Percentiles rank a stretch among this genome's conserved stretches.
Evolutionary conservation across 2,113 vertebrate species (phyloP).

Genomic region (Siphamia tubifer): DNA sequence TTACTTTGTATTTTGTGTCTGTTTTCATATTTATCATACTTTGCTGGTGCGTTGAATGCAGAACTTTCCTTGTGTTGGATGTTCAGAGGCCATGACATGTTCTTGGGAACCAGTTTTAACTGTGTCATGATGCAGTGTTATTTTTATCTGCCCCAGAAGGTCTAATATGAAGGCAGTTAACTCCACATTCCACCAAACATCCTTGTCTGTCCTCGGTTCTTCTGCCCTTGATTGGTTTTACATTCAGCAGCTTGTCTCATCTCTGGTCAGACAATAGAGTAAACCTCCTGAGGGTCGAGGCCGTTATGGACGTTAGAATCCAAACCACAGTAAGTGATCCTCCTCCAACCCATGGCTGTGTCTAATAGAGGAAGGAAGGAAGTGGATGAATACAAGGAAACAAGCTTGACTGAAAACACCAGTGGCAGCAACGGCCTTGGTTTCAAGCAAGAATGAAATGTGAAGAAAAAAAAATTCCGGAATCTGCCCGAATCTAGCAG

Average conservation of each 20-base stretch:
- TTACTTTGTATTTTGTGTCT: too few relatives aligned
- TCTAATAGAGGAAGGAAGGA: constrained; percentile 66
- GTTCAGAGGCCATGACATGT: too few relatives aligned
- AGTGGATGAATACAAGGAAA: constrained; percentile 69
- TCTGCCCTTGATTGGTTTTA: neutral
- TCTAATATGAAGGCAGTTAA: too few relatives aligned
- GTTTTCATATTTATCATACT: too few relatives aligned
- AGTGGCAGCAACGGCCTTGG: constrained; percentile 30
- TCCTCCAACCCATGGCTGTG: neutral
- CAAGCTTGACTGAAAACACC: constrained; percentile 40
- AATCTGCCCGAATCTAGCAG: constrained; percentile 21
- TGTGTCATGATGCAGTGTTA: neutral
- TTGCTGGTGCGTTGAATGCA: too few relatives aligned
- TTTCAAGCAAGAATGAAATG: constrained; percentile 4
- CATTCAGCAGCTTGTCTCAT: neutral
- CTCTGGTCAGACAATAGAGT: constrained; percentile 28
- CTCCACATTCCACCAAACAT: constrained; percentile 39
- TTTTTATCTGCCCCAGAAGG: constrained; percentile 10
- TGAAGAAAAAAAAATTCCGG: constrained; percentile 9
- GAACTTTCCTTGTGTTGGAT: too few relatives aligned
- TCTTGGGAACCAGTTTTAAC: constrained; percentile 34
- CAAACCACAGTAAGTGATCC: neutral
- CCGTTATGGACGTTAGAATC: neutral
- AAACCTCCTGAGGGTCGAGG: constrained; percentile 39
- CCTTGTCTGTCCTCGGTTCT: neutral